phyloP scores from a whole-genome alignment of 2,797 vertebrate species.

The Balearica regulorum region DNA sequence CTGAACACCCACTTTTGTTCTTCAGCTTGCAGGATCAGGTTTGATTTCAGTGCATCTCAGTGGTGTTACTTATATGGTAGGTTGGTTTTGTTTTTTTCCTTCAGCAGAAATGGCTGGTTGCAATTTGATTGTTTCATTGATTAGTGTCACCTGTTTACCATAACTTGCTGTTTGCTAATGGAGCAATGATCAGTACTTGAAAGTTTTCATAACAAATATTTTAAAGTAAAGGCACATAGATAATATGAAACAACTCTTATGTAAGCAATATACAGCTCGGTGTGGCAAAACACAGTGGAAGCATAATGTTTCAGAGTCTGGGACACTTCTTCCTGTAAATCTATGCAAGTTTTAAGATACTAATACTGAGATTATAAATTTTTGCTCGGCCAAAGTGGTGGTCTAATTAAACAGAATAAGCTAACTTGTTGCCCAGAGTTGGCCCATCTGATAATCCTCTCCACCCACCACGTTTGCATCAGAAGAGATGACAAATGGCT shows the following conservation, averaged over 20 bases:
- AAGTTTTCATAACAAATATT: not conserved
- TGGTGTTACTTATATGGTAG: not conserved
- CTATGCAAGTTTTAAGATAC: not conserved
- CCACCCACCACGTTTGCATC: not conserved
- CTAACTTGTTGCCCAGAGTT: not conserved
- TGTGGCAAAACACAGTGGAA: not conserved
- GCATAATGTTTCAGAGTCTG: not conserved
- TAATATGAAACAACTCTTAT: not conserved
- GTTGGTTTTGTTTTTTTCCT: not conserved
- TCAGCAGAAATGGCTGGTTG: not conserved
- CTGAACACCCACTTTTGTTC: not conserved
- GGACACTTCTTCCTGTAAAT: not conserved
- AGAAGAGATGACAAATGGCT: not conserved
- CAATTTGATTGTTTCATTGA: not conserved
- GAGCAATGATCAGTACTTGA: not conserved
- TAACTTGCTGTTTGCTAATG: not conserved
- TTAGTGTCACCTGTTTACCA: not conserved
- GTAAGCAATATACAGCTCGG: fast-evolving
- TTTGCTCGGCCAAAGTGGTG: not conserved
- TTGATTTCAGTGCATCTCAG: not conserved
- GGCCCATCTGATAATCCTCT: not conserved
- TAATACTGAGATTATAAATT: not conserved
- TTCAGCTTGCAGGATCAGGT: not conserved
- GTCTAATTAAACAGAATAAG: not conserved
- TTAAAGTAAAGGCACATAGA: not conserved